Evolutionary conservation across 1,140 invertebrate species (phyloP).

Genomic region (Drosophila sp.): DNA sequence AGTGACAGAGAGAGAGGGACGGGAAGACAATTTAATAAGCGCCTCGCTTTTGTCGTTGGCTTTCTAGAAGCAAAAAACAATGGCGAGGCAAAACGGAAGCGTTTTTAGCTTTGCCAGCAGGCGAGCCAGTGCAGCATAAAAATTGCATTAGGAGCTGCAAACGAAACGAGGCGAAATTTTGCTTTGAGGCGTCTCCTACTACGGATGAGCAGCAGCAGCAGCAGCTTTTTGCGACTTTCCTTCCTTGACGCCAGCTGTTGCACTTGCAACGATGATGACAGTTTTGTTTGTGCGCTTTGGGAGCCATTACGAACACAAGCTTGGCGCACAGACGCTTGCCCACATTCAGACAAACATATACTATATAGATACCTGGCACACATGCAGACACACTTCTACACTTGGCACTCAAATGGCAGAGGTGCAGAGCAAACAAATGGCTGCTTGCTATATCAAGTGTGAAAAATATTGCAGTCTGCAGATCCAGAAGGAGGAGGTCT

Average conservation of each 20-base stretch:
- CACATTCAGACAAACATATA: slow-evolving; percentile 3
- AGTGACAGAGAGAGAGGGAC: slow-evolving; percentile 12
- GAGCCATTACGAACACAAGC: slow-evolving; percentile 65
- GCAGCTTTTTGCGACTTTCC: slow-evolving; percentile 21
- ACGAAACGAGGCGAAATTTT: slow-evolving; percentile 35
- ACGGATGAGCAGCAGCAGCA: slow-evolving; percentile 19
- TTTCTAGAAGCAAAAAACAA: slow-evolving; percentile 47
- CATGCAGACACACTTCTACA: not conserved
- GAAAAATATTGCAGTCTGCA: slow-evolving; percentile 58
- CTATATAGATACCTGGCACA: slow-evolving; percentile 25
- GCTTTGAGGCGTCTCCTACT: slow-evolving; percentile 39
- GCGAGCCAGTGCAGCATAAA: slow-evolving; percentile 67
- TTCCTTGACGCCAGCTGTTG: not conserved
- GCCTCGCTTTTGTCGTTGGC: slow-evolving; percentile 45
- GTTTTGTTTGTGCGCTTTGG: slow-evolving; percentile 67
- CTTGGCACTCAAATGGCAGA: slow-evolving; percentile 36
- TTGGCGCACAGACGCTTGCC: slow-evolving; percentile 14
- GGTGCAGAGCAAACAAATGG: slow-evolving; percentile 55
- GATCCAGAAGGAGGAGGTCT: not conserved
- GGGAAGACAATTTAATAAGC: slow-evolving; percentile 67
- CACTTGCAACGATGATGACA: slow-evolving; percentile 49
- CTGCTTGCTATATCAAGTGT: slow-evolving; percentile 68
- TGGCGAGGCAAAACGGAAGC: slow-evolving; percentile 57
- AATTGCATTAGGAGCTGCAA: slow-evolving; percentile 71
- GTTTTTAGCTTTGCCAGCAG: slow-evolving; percentile 40